Conservation (phyloP, 2,113 vertebrate species). For the Gnathonemus echidnorhynchus region DNA sequence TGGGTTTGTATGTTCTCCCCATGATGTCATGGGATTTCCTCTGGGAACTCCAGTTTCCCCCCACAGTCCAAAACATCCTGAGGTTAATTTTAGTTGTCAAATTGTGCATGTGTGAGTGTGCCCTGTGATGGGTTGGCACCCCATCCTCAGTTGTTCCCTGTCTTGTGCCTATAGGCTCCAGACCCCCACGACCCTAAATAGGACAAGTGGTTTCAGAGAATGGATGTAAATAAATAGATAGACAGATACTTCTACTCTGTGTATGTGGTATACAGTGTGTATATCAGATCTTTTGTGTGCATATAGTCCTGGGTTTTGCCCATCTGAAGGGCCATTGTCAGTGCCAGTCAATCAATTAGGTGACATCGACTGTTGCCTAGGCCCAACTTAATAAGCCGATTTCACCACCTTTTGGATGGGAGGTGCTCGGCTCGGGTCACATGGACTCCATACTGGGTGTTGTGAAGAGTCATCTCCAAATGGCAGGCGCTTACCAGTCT, state of each 20-base stretch:
- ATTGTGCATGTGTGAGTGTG: not conserved
- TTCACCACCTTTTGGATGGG: not conserved
- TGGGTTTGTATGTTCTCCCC: not conserved
- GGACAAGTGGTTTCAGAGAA: not conserved
- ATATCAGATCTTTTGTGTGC: not conserved
- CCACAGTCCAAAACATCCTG: not conserved
- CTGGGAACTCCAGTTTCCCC: too few relatives aligned
- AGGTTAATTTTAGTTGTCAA: not conserved
- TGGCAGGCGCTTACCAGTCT: constrained; percentile 67
- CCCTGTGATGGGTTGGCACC: not conserved
- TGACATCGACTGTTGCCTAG: not conserved
- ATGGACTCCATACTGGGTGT: not conserved
- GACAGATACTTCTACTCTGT: not conserved
- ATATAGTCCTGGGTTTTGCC: not conserved
- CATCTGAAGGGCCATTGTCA: not conserved
- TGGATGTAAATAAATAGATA: not conserved
- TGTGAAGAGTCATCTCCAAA: not conserved
- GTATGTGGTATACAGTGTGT: not conserved
- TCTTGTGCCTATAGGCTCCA: not conserved
- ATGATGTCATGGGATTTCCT: too few relatives aligned
- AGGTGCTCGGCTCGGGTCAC: not conserved
- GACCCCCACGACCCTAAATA: not conserved
- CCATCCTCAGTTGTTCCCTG: not conserved
- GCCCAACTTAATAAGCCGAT: not conserved
- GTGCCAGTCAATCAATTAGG: not conserved